Percentiles rank a stretch among this genome's conserved stretches.
These are phyloP conservation scores for Drosophila neutralis DNA, from an alignment of 2,888 invertebrate species.

Conservation along the genomic window DNA sequence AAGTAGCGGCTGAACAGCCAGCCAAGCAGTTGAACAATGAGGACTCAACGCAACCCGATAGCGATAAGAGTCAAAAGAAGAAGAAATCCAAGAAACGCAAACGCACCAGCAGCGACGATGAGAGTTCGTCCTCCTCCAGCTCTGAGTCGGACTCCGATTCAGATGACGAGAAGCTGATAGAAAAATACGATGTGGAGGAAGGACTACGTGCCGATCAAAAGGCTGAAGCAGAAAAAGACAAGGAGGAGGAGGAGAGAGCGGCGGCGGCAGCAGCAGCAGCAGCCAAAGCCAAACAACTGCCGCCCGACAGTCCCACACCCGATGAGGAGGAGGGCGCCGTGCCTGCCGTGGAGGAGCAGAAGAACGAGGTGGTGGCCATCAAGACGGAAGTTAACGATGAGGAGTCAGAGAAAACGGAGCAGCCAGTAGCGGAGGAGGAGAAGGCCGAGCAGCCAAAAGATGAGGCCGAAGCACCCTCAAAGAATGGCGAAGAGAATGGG, in stretches of 20 bases:
- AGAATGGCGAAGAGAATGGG: slow-evolving; percentile 55
- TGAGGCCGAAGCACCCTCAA: slow-evolving; percentile 7
- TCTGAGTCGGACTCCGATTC: slow-evolving; percentile 74
- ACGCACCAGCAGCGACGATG: slow-evolving; percentile 73
- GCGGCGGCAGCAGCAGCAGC: background rate
- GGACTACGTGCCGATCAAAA: slow-evolving; percentile 69
- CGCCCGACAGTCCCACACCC: slow-evolving; percentile 58
- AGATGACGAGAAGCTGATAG: slow-evolving; percentile 84
- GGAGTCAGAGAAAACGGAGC: slow-evolving; percentile 1
- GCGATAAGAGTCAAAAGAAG: slow-evolving; percentile 41
- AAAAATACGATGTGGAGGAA: slow-evolving; percentile 78
- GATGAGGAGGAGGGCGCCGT: slow-evolving; percentile 60
- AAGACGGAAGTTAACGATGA: slow-evolving; percentile 46
- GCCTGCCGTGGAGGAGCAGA: slow-evolving; percentile 14
- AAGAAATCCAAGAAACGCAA: slow-evolving; percentile 75
- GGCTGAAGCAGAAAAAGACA: slow-evolving; percentile 55
- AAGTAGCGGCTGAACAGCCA: slow-evolving; percentile 18
- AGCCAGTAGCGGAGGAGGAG: slow-evolving; percentile 60
- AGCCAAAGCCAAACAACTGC: slow-evolving; percentile 24
- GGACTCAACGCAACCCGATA: slow-evolving; percentile 32
- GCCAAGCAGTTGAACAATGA: slow-evolving; percentile 46
- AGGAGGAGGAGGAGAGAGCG: slow-evolving; percentile 16
- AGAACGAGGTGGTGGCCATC: slow-evolving; percentile 37
- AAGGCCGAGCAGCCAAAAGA: slow-evolving; percentile 35
- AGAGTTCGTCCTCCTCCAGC: slow-evolving; percentile 77